These are phyloP conservation scores for Entomyzon cyanotis DNA, from an alignment of 2,113 vertebrate species.

Conservation along the genomic window DNA sequence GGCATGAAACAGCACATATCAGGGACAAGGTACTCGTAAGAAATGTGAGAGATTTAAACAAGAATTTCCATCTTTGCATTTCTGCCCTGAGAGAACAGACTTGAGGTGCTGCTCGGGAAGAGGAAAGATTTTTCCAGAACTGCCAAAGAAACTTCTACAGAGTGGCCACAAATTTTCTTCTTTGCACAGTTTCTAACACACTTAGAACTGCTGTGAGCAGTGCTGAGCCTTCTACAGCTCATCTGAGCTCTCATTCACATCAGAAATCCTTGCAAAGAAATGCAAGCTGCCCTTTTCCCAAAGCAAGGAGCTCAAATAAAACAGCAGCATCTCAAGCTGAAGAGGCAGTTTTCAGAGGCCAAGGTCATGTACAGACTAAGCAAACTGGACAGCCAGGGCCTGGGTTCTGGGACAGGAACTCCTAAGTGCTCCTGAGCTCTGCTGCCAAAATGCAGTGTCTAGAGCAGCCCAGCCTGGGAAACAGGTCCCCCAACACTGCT, in stretches of 20 bases:
- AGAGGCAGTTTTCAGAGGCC: neutral
- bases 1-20: conserved; percentile 31
- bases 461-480: neutral
- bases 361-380: neutral
- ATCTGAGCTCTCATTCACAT: neutral
- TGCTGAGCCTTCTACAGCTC: neutral
- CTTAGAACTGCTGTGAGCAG: neutral
- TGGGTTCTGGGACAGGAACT: neutral
- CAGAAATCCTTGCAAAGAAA: neutral
- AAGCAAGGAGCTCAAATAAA: neutral
- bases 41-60: conserved; percentile 18
- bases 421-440: too few species aligned
- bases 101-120: neutral
- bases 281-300: neutral
- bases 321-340: neutral
- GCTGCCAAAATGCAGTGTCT: neutral
- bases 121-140: neutral
- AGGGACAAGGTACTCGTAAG: neutral
- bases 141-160: neutral
- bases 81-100: neutral
- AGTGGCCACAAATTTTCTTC: neutral
- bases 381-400: neutral
- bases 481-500: neutral
- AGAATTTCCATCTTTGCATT: neutral
- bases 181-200: neutral